Base-by-base conservation (phyloP, 2,888 invertebrate genomes). In the Eilema depressum region DNA sequence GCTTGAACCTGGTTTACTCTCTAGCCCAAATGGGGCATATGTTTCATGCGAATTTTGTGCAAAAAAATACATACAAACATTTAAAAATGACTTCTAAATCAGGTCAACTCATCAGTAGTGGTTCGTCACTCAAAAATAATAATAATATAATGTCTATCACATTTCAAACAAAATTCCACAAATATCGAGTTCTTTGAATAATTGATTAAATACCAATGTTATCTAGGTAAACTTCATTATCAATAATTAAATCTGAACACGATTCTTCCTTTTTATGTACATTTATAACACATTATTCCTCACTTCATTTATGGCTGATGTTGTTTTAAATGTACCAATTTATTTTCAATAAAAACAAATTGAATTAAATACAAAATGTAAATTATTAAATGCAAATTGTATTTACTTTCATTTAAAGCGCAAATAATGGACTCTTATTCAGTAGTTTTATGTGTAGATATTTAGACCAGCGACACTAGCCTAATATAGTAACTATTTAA, bases 201-300 rank as follows among this genome's bases (percentile, higher is more conserved):
- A 20, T n/a, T 37, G 33, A 61, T 66, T 2, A 59, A 28, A 47
- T n/a, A 28, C 14, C 14, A 30, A 47, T 61, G 23, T 47, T 47
- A 61, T 53, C 12, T 61, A n/a, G n/a, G n/a, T n/a, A 17, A 67
- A 28, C 10, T 53, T 67, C 47, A 47, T 30, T 41, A 69, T 67
- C 47, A 47, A 30, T 41, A 71, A 70, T 73, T 5, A 26, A 41
- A 66, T 75, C 73, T 80, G 70, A 73, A 75, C 66, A 70, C 61
- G 37, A 56, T 33, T 14, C 33, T 57, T 47, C 17, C 20, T 47
- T 47, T 30, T 28, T 3, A 47, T 30, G 62, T 33, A 30, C 28
- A 67, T 53, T 67, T 61, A n/a, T 2, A 28, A 28, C 23, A 47
- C 47, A 47, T 41, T 41, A 28, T 47, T 1, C 25, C 41, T 33